A percentile compares a stretch with the other conserved stretches of the same genome.
Conservation (phyloP, 2,797 vertebrate species). For the Gallinago nigripennis region DNA sequence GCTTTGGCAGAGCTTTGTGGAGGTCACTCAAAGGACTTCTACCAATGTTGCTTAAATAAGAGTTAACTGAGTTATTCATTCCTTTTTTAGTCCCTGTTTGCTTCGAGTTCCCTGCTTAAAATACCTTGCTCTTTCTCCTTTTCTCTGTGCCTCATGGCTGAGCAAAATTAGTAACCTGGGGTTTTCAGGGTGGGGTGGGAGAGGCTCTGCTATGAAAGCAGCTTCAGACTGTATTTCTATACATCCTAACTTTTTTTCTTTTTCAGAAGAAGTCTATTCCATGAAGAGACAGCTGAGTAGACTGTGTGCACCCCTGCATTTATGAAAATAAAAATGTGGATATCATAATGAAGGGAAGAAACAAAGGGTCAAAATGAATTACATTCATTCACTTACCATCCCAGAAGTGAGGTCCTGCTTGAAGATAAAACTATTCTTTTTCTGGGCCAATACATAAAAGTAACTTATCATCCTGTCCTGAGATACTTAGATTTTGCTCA, state of each 20-base stretch:
- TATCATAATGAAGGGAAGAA: neutral
- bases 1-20: neutral
- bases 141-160: neutral
- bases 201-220: neutral
- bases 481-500: neutral
- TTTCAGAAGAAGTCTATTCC: neutral
- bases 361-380: neutral
- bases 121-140: neutral
- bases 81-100: neutral
- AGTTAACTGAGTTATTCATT: neutral
- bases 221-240: neutral
- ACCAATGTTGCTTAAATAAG: neutral
- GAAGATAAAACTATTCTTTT: neutral
- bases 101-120: neutral
- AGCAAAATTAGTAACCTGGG: neutral
- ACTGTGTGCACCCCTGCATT: neutral
- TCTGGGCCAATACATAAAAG: neutral
- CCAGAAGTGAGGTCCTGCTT: neutral
- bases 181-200: neutral
- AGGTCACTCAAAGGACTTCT: conserved; percentile 3
- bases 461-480: neutral
- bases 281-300: neutral
- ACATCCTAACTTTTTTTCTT: neutral
- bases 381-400: neutral
- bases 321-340: neutral